Percentiles rank a stretch among this genome's conserved stretches.
Conservation (phyloP, 1,140 invertebrate species). For the Pinna nobilis region DNA sequence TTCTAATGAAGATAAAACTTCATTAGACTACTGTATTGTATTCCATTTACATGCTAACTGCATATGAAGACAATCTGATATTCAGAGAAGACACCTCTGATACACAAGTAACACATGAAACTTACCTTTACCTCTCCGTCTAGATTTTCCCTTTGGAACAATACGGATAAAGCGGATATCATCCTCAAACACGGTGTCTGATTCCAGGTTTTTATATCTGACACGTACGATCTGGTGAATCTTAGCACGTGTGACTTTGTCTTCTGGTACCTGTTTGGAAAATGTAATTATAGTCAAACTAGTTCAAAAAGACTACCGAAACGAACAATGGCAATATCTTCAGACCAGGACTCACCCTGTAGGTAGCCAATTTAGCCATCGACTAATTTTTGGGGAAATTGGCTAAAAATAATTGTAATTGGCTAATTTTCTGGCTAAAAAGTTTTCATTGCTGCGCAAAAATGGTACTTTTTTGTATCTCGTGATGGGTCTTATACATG, state of each 20-base stretch:
- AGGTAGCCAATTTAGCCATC: too few relatives aligned
- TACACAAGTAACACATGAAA: not conserved
- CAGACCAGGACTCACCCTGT: too few relatives aligned
- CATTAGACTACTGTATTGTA: not conserved
- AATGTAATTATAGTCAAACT: too few relatives aligned
- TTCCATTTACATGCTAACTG: not conserved
- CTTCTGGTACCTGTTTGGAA: slow-evolving; percentile 3
- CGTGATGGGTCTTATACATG: too few relatives aligned
- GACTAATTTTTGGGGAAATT: too few relatives aligned
- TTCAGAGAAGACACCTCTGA: not conserved
- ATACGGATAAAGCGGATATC: slow-evolving; percentile 6
- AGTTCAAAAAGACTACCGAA: too few relatives aligned
- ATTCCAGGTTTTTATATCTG: not conserved
- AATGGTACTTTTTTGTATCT: too few relatives aligned
- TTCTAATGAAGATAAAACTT: too few relatives aligned
- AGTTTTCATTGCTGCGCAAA: too few relatives aligned
- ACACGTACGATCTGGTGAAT: slow-evolving; percentile 3
- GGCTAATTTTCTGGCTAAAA: too few relatives aligned
- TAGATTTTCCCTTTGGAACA: not conserved
- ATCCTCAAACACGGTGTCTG: slow-evolving; percentile 2
- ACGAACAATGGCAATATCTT: too few relatives aligned
- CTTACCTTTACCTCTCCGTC: not conserved
- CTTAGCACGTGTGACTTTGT: not conserved
- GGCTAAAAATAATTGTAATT: too few relatives aligned
- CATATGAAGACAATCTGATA: not conserved